Conservation (phyloP, 2,888 invertebrate species). For the Loripinus fragilis region DNA sequence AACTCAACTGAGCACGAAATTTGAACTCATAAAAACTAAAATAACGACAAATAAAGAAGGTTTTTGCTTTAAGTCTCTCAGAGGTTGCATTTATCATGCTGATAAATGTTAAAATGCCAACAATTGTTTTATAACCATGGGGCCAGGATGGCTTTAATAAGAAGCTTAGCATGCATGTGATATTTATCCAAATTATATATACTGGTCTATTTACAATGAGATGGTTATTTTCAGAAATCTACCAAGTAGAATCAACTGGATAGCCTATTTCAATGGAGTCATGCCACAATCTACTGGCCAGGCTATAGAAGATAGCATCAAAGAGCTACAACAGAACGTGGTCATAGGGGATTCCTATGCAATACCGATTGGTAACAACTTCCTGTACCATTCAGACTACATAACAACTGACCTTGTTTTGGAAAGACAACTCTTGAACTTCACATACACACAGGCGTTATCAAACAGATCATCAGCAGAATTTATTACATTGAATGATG, state of each 20-base stretch:
- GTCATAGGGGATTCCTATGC: conserved; percentile 30
- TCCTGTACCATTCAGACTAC: conserved; percentile 30
- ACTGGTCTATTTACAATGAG: no score
- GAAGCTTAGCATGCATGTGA: no score
- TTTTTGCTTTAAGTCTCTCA: no score
- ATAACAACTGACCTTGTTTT: conserved; percentile 41
- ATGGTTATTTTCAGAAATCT: background rate
- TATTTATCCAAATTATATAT: no score
- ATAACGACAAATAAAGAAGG: no score
- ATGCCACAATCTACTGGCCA: background rate
- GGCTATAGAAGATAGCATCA: background rate
- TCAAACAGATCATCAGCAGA: conserved; percentile 44
- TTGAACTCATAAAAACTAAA: no score
- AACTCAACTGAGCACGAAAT: no score
- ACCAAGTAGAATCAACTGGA: conserved; percentile 7
- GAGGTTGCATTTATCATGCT: no score
- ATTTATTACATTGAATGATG: conserved; percentile 45
- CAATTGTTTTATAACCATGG: no score
- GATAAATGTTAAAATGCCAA: no score
- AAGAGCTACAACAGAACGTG: background rate
- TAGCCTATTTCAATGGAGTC: background rate
- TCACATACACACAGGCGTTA: conserved; percentile 55
- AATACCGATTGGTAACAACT: conserved; percentile 33
- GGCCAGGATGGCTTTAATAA: no score
- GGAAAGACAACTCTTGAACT: conserved; percentile 59